Evolutionary conservation across 2,888 invertebrate genomes (phyloP), one percentile per base, ranked within the genome.

Genomic region (Anoncus sp.): DNA sequence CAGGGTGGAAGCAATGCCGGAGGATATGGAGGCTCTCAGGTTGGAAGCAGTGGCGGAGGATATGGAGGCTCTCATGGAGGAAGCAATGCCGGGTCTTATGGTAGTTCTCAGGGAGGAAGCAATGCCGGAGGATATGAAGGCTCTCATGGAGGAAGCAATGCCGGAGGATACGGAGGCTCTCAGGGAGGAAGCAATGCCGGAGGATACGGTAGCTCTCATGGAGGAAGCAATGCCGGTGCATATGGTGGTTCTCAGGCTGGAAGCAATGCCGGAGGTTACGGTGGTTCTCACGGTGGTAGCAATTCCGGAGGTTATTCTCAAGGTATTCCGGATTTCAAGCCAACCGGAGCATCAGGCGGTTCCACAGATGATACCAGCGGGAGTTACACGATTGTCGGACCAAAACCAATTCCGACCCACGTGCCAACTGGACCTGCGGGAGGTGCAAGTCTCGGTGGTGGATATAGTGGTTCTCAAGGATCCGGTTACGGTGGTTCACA

Each of bases 381-480:
- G 40, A 22, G n/a, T 16, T 45, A 27, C 24, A 35, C 27, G 43
- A 40, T 59, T 43, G 14, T 59, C 14, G 57, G 65, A 2, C 14
- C 57, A 16, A 57, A 57, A 55, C 63, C 16, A 16, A 24, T 73
- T 16, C 63, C 77, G 2, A 55, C 47, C n/a, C 45, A 45, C 3
- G 14, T 49, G 31, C 75, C 80, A 16, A 80, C 77, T 24, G 77
- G 72, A 27, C 72, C 22, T 1, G 72, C 55, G 22, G 78, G n/a
- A n/a, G n/a, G 81, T 7, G 75, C 66, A 27, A 75, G 80, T 27
- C 70, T 70, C 7, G 82, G 81, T 7, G 67, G 70, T 20, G 67
- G 70, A 38, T 57, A 59, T 43, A 72, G 79, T 12, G 62, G 59
- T 0, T 40, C 49, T 14, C 62, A 51, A 10, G 55, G 57, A 70